Percentiles rank a stretch among this genome's conserved stretches.
phyloP scores from a whole-genome alignment of 2,113 vertebrate genomes.

The Polypterus senegalus region DNA sequence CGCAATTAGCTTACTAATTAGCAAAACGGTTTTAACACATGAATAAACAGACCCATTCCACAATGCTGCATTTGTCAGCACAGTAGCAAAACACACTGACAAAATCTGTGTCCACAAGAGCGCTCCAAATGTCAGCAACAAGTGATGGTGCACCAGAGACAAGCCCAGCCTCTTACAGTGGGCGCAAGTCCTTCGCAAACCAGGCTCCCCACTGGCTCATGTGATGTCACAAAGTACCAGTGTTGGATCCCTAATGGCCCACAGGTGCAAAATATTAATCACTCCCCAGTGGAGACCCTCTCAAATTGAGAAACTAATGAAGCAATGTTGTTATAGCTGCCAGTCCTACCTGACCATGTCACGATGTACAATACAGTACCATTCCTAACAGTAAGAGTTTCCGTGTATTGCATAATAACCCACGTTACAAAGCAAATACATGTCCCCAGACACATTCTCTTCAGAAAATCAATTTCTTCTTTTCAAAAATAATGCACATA shows the following conservation, averaged over 20 bases:
- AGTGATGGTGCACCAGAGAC: neutral
- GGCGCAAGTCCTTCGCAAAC: slow-evolving; percentile 21
- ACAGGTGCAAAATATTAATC: slow-evolving; percentile 4
- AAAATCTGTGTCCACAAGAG: neutral
- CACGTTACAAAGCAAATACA: neutral
- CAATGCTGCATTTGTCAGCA: slow-evolving; percentile 13
- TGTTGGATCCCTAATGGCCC: neutral
- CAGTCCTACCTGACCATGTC: neutral
- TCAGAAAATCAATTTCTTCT: no score
- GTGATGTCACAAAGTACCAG: slow-evolving; percentile 1
- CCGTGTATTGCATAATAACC: slow-evolving; percentile 10
- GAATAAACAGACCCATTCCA: slow-evolving; percentile 22
- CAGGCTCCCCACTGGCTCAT: slow-evolving; percentile 1
- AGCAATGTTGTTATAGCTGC: neutral
- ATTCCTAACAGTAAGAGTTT: slow-evolving; percentile 1
- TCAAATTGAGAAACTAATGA: neutral
- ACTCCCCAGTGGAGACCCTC: neutral
- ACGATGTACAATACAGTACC: neutral
- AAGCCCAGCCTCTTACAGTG: no score
- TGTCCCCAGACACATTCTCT: neutral
- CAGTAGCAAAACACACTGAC: neutral
- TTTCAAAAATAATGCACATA: no score
- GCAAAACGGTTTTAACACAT: slow-evolving; percentile 26
- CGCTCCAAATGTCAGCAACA: neutral
- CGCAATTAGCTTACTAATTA: slow-evolving; percentile 33